Conservation (phyloP, 2,113 vertebrate genomes). For the Spheniscus mendiculus region DNA sequence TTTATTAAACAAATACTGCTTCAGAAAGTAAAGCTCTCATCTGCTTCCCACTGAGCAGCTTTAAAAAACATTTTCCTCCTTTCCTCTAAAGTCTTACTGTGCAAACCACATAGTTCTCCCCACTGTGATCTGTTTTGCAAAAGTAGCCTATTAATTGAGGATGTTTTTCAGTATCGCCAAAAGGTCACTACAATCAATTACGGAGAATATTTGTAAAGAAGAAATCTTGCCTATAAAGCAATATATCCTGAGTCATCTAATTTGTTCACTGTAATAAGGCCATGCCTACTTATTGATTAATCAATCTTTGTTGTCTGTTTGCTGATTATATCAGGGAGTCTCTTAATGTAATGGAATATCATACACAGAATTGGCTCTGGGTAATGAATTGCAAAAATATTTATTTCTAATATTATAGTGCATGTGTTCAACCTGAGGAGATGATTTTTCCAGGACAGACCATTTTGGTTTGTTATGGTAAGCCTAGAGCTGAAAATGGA, state of each 20-base stretch:
- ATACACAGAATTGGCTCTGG: conserved; percentile 11
- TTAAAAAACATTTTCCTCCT: not conserved
- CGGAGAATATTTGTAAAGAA: conserved; percentile 64
- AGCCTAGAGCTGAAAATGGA: not conserved
- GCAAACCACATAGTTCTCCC: not conserved
- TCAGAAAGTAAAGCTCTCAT: conserved; percentile 18
- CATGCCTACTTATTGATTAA: conserved; percentile 77
- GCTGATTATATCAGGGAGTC: conserved; percentile 64
- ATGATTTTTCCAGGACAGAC: not conserved
- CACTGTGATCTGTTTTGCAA: conserved; percentile 24
- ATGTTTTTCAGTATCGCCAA: conserved; percentile 61
- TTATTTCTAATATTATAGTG: not conserved
- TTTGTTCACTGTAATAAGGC: conserved; percentile 79
- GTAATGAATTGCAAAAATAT: conserved; percentile 51
- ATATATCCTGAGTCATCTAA: conserved; percentile 69
- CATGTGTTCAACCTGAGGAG: not conserved
- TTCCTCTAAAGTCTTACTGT: not conserved
- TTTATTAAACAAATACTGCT: conserved; percentile 1
- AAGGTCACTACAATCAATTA: conserved; percentile 75
- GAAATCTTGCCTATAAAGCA: conserved; percentile 72
- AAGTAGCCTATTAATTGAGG: conserved; percentile 55
- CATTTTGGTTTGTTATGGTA: not conserved
- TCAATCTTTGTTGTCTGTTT: conserved; percentile 67
- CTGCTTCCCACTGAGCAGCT: not conserved
- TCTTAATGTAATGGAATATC: conserved; percentile 68